Base-by-base conservation (phyloP, 2,797 vertebrate species). In the Alectoris magna region DNA sequence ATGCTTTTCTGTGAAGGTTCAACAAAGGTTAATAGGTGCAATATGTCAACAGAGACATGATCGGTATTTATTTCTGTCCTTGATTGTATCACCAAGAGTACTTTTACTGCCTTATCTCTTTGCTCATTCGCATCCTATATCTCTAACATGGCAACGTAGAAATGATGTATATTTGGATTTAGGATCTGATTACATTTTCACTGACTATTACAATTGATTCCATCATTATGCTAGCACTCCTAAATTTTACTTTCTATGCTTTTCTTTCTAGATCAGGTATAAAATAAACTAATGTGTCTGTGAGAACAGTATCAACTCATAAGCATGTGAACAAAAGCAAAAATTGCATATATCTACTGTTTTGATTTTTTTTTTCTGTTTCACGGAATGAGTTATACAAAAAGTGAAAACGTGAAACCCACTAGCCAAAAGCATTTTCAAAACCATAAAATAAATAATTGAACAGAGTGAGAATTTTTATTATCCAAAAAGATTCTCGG, bases 361-460 rank as follows among this genome's bases (percentile, higher is more conserved):
- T 78, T 64, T 62, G 0, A 83, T 2, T 83, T n/a, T 5, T 1
- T 10, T 87, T 66, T 77, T 41, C 46, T 56, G 1, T 56, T 15
- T 58, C 51, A 84, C 80, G 91, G 41, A 67, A 76, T 49, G 39
- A 69, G 23, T 8, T 34, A 38, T 44, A 70, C 43, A 41, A 70
- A 89, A 92, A 49, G 31, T 60, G 67, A 68, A 90, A 93, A 85
- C 86, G 53, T 70, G 48, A 94, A 94, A 86, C 7, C 10, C 46
- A 73, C 89, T 91, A 91, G 29, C n/a, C 51, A 70, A 55, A 87
- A 73, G 36, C 81, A 56, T 60, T 94, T 95, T 81, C 70, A 90
- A 90, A 84, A 58, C 15, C 56, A 79, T 69, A 72, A 95, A 96
- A 91, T 94, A 91, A 94, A 94, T 81, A 91, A 94, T 70, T 89